These are phyloP conservation scores for Cyclura pinguis DNA, from an alignment of 2,797 vertebrate species.

Conservation along the genomic window DNA sequence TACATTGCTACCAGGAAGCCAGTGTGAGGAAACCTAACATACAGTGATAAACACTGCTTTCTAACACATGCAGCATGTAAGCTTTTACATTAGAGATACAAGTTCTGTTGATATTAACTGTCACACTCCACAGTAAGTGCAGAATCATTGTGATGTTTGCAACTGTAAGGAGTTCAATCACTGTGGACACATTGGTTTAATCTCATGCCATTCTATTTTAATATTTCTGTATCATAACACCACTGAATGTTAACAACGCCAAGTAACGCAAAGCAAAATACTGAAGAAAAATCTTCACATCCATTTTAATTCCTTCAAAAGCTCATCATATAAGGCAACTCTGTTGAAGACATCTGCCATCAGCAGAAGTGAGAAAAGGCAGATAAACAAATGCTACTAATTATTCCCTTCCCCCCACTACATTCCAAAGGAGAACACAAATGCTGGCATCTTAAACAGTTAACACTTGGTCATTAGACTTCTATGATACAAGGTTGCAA, in stretches of 20 bases:
- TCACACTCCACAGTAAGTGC: not conserved
- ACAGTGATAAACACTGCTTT: not conserved
- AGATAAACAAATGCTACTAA: not conserved
- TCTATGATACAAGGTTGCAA: not conserved
- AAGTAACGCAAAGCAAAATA: not conserved
- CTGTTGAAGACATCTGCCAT: not conserved
- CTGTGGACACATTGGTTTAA: not conserved
- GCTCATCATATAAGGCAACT: not conserved
- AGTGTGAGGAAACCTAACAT: not conserved
- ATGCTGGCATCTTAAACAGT: not conserved
- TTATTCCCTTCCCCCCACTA: not conserved
- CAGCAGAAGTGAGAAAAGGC: not conserved
- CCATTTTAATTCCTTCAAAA: not conserved
- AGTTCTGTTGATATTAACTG: not conserved
- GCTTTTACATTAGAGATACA: not conserved
- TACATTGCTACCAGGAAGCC: not conserved
- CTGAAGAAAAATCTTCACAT: not conserved
- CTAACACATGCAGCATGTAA: not conserved
- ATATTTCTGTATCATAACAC: not conserved
- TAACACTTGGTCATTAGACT: not conserved
- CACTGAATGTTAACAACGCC: not conserved
- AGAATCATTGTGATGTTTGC: not conserved
- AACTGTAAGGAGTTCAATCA: not conserved
- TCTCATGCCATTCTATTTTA: not conserved
- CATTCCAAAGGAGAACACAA: not conserved